Evolutionary conservation across 2,797 vertebrate genomes (phyloP), one percentile per base, ranked within the genome.

Genomic region (Erithacus rubecula): DNA sequence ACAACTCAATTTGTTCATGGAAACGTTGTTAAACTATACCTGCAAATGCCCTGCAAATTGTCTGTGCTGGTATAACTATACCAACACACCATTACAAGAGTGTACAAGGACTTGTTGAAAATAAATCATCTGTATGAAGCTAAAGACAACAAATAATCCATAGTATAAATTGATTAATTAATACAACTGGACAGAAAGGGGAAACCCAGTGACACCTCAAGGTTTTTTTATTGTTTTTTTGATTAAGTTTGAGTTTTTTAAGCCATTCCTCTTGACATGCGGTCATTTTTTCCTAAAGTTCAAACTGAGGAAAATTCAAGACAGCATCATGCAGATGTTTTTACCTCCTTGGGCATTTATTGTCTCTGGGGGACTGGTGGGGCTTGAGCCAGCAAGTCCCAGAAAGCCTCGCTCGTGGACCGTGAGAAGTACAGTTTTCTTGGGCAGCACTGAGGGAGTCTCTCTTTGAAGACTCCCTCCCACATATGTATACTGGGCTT

Each of bases 381-480:
- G 72, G 53, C 53, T 76, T 5, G 41, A 95, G 75, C 81, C 23
- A 27, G 18, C 11, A 16, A 62, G 24, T 75, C 62, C 39, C 80
- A 86, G 82, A 20, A 55, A 93, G 46, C 72, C 44, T 76, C 7
- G 5, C 79, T 75, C n/a, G 39, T 0, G 0, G 58, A 58, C 72
- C 1, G 0, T 63, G 92, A 91, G 84, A 85, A 93, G 62, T 29
- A 36, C 15, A 4, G 49, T 63, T 79, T 95, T 47, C 65, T 58
- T 58, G 84, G 79, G 83, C 83, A 58, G 69, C 2, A 0, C 39
- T 37, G 62, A 84, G 77, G 69, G 62, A 80, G 59, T 79, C 64
- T 79, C 75, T 90, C 74, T 85, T 86, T 89, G 85, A 79, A 56
- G 74, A 19, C 89, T 95, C 67, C 72, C 70, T 94, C 58, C 79